These are phyloP conservation scores for Ganaspis brasiliensis DNA, from an alignment of 2,888 invertebrate species.

Conservation along the genomic window DNA sequence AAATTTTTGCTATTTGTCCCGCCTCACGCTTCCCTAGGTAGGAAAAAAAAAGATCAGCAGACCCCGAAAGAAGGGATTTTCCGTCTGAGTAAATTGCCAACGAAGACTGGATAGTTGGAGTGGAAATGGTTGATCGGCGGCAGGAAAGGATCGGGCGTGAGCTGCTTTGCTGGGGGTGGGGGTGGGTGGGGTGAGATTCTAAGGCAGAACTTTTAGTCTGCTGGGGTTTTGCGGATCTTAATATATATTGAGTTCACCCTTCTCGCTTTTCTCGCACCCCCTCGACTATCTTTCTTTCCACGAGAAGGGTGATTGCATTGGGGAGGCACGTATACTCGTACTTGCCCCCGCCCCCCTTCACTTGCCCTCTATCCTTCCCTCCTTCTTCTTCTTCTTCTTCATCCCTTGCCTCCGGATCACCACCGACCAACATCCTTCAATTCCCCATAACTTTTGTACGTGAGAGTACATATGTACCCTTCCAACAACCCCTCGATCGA, in stretches of 20 bases:
- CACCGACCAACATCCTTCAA: too few relatives aligned
- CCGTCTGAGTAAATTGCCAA: conserved; percentile 35
- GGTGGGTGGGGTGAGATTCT: background rate
- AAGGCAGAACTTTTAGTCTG: conserved; percentile 6
- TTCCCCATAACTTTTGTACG: background rate
- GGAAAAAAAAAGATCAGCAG: too few relatives aligned
- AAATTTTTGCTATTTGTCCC: too few relatives aligned
- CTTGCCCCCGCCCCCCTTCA: background rate
- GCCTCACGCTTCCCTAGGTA: too few relatives aligned
- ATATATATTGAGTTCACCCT: conserved; percentile 41
- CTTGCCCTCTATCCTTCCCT: background rate
- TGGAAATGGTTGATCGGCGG: conserved; percentile 14
- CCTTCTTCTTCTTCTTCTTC: background rate
- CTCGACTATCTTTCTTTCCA: conserved; percentile 24
- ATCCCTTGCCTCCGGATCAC: too few relatives aligned
- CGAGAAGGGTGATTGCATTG: conserved; percentile 32
- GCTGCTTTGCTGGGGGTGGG: conserved; percentile 4
- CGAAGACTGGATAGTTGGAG: conserved; percentile 19
- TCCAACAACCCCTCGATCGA: conserved; percentile 27
- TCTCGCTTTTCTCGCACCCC: conserved; percentile 8
- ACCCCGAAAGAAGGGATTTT: conserved; percentile 25
- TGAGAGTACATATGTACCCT: conserved; percentile 33
- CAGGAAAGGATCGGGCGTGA: background rate
- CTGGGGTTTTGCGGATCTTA: conserved; percentile 15
- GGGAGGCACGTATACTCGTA: conserved; percentile 14